Evolutionary conservation across 2,888 invertebrate species (phyloP), one percentile per base, ranked within the genome.

Genomic region (Xanthia togata): DNA sequence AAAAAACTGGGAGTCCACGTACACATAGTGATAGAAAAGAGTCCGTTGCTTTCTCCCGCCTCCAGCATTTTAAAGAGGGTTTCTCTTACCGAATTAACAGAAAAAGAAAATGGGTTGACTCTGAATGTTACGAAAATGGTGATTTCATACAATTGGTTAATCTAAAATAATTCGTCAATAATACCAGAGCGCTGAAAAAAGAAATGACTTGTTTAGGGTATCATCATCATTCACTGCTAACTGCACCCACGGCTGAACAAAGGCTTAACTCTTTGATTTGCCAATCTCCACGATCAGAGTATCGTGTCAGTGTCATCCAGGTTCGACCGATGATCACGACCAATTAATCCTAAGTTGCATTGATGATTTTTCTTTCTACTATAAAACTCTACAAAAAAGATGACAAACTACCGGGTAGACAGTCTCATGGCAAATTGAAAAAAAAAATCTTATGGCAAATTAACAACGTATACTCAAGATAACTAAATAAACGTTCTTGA

Each of bases 401-500:
- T 31, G 31, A n/a, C 14, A 44, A 14, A 44, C 44, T 5, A 44
- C 44, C 14, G 4, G 14, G 4, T 44, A 44, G 14, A 50, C 3
- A 64, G n/a, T 59, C 6, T 11, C 8, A 59, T 23, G 14, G 0
- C 31, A 35, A 12, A 70, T 63, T 55, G 41, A n/a, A 31, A 31
- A 31, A 31, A 31, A 31, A 31, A 64, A 31, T 59, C 6, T 11
- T 14, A 67, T 23, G 14, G 0, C 41, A 35, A 12, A 70, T 63
- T 55, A 50, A n/a, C n/a, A 23, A 64, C 12, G 17, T 50, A 26
- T 23, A 57, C 20, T 57, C 4, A 50, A 41, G n/a, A 11, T 57
- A 50, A 50, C 23, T 62, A 55, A 79, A 77, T 31, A 70, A 79
- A 79, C n/a, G 50, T n/a, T 50, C 3, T 47, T 74, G 8, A 62